Percentiles rank a stretch among this genome's conserved stretches.
Conservation (phyloP, 2,113 vertebrate species). For the Zeus faber region DNA sequence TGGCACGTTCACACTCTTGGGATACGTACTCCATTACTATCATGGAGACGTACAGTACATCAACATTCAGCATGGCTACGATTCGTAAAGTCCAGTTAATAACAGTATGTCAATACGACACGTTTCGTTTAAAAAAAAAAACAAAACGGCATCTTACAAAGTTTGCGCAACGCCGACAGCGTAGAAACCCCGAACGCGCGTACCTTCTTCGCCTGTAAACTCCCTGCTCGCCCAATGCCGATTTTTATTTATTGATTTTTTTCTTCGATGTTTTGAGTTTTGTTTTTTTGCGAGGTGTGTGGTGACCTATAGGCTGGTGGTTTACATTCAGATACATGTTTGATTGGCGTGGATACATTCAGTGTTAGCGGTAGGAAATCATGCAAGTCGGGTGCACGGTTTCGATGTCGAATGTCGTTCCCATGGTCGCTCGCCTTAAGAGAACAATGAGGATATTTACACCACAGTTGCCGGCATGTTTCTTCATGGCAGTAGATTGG, state of each 20-base stretch:
- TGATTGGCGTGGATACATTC: constrained; percentile 28
- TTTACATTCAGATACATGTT: constrained; percentile 48
- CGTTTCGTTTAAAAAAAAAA: too few relatives aligned
- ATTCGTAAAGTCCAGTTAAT: constrained; percentile 53
- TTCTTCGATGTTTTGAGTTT: too few relatives aligned
- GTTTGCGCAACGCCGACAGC: constrained; percentile 14
- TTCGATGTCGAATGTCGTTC: constrained; percentile 19
- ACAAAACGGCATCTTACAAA: constrained; percentile 37
- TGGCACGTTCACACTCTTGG: constrained; percentile 14
- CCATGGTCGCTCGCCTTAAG: too few relatives aligned
- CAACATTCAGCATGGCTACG: constrained; percentile 59
- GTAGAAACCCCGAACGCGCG: constrained; percentile 47
- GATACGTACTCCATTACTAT: constrained; percentile 31
- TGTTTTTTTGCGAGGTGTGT: too few relatives aligned
- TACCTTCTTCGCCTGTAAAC: constrained; percentile 46
- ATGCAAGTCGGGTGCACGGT: constrained; percentile 31
- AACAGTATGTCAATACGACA: too few relatives aligned
- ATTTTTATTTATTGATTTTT: too few relatives aligned
- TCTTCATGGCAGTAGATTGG: constrained; percentile 43
- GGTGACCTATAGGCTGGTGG: constrained; percentile 50
- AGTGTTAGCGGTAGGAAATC: constrained; percentile 22
- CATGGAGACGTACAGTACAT: constrained; percentile 34
- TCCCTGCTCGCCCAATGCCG: constrained; percentile 5
- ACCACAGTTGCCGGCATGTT: constrained; percentile 36
- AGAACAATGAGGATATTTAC: too few relatives aligned